These are phyloP conservation scores for Napeogenes sylphis DNA, from an alignment of 2,888 invertebrate genomes.

Conservation along the genomic window DNA sequence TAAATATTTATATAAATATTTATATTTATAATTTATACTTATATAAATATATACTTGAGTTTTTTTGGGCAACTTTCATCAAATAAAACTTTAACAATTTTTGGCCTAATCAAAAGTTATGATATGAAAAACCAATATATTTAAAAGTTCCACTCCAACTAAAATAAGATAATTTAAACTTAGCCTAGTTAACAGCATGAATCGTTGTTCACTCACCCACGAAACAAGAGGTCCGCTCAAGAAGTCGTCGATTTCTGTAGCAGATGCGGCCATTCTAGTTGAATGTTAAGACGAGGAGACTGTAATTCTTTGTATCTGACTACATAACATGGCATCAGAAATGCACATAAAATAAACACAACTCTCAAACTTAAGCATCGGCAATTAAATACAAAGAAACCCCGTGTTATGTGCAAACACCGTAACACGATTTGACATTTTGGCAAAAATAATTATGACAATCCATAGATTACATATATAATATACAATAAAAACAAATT, in stretches of 20 bases:
- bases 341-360: slow-evolving; percentile 41
- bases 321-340: slow-evolving; percentile 60
- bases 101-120: too few species aligned
- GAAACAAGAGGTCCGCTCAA: slow-evolving; percentile 89
- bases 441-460: slow-evolving; percentile 13
- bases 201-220: slow-evolving; percentile 84
- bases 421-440: slow-evolving; percentile 36
- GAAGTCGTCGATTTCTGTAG: slow-evolving; percentile 88
- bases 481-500: neutral
- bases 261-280: slow-evolving; percentile 79
- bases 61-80: too few species aligned
- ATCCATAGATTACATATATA: neutral
- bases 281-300: slow-evolving; percentile 60
- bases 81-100: too few species aligned
- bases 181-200: slow-evolving; percentile 41
- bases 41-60: too few species aligned
- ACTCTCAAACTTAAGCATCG: slow-evolving; percentile 55
- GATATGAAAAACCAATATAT: too few species aligned
- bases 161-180: neutral
- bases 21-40: too few species aligned
- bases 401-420: slow-evolving; percentile 36
- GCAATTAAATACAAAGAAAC: slow-evolving; percentile 49
- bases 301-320: slow-evolving; percentile 50
- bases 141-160: too few species aligned
- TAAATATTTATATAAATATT: too few species aligned